These are phyloP conservation scores for Pleuronectes platessa DNA, from an alignment of 2,113 vertebrate genomes.

Conservation along the genomic window DNA sequence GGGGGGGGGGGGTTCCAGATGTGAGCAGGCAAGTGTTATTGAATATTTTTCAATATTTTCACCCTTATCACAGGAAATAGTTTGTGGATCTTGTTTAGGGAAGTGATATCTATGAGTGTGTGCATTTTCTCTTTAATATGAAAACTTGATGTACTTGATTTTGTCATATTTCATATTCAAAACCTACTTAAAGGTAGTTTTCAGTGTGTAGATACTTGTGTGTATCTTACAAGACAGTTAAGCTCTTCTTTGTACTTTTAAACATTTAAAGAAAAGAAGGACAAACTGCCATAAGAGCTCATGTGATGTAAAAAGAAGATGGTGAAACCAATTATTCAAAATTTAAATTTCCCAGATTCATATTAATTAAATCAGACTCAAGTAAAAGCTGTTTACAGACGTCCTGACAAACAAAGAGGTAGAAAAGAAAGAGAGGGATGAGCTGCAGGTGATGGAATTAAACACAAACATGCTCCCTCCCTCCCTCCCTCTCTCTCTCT, in stretches of 20 bases:
- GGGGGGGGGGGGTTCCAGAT: no score
- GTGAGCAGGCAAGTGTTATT: no score
- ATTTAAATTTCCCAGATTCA: slow-evolving; percentile 1
- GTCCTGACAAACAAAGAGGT: slow-evolving; percentile 13
- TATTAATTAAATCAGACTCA: slow-evolving; percentile 20
- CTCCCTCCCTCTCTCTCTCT: not conserved
- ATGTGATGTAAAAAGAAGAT: not conserved
- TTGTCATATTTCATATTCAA: not conserved
- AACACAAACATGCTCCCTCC: slow-evolving; percentile 17
- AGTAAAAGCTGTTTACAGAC: not conserved
- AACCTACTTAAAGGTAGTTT: not conserved
- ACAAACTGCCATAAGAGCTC: not conserved
- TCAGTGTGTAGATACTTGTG: no score
- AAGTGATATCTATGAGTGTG: no score
- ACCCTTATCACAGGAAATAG: no score
- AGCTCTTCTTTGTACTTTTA: no score
- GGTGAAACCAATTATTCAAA: slow-evolving; percentile 1
- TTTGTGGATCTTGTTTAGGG: no score
- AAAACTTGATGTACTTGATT: not conserved
- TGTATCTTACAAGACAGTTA: no score
- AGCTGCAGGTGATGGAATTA: slow-evolving; percentile 50
- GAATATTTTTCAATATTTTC: no score
- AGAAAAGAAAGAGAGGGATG: slow-evolving; percentile 14
- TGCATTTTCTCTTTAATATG: not conserved
- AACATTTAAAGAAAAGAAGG: slow-evolving; percentile 3